Conservation (phyloP, 2,113 vertebrate genomes). For the Lycaon pictus region DNA sequence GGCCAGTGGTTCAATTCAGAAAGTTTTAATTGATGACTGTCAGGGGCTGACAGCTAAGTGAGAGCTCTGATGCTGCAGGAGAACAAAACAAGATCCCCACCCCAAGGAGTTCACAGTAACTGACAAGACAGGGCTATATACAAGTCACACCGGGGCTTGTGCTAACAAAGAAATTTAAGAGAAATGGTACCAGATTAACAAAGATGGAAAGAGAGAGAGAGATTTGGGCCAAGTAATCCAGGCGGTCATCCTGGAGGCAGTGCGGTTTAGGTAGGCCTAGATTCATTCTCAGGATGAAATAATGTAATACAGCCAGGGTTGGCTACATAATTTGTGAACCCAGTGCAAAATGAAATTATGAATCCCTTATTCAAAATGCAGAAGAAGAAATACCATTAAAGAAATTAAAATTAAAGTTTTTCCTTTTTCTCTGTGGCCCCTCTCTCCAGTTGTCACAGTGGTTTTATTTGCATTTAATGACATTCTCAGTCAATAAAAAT, state of each 20-base stretch:
- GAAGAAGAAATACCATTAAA: not conserved
- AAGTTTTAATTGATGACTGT: not conserved
- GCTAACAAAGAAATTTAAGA: not conserved
- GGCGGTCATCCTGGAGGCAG: not conserved
- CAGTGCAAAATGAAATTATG: not conserved
- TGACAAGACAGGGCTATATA: too few species aligned
- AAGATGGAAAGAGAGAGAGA: not conserved
- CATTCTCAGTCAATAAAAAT: constrained; percentile 14
- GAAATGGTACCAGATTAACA: too few species aligned
- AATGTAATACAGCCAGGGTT: not conserved
- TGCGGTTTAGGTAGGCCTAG: not conserved
- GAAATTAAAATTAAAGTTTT: not conserved
- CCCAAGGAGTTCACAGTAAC: not conserved
- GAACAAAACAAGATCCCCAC: too few species aligned
- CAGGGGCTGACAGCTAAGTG: accelerated
- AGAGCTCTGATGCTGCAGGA: not conserved
- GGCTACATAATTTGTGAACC: not conserved
- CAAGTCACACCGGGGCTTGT: not conserved
- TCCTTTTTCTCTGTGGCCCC: not conserved
- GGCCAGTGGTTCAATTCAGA: not conserved
- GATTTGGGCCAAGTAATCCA: not conserved
- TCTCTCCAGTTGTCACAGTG: not conserved
- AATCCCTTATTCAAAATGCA: not conserved
- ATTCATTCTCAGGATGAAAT: not conserved
- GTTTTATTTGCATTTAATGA: not conserved